A percentile compares a stretch with the other conserved stretches of the same genome.
These are phyloP conservation scores for Fissipunctia ypsillon DNA, from an alignment of 2,888 invertebrate species.

Conservation along the genomic window DNA sequence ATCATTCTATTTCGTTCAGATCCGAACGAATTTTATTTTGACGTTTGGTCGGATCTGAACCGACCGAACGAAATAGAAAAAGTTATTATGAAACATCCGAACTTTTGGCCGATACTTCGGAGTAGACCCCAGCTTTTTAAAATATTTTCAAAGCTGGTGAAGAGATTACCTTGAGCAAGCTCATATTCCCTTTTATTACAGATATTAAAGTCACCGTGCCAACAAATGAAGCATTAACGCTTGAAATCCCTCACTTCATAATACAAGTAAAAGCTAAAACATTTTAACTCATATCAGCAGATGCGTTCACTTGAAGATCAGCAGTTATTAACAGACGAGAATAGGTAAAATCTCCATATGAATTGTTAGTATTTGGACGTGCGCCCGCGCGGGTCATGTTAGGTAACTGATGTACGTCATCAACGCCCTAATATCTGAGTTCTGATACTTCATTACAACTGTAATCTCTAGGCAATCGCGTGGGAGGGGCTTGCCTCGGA, in stretches of 20 bases:
- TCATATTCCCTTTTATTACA: conserved; percentile 44
- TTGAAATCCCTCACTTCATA: conserved; percentile 50
- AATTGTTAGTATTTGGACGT: conserved; percentile 68
- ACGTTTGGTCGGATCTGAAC: too few species aligned
- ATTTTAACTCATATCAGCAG: conserved; percentile 63
- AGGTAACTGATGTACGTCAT: conserved; percentile 67
- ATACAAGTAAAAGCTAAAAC: conserved; percentile 62
- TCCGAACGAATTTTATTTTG: too few species aligned
- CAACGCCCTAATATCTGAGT: conserved; percentile 64
- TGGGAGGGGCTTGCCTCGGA: conserved; percentile 46
- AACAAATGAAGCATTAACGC: conserved; percentile 31
- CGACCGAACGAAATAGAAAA: too few species aligned
- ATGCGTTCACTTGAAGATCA: conserved; percentile 60
- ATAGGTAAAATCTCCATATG: conserved; percentile 68
- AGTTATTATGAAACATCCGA: too few species aligned
- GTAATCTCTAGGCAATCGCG: conserved; percentile 62
- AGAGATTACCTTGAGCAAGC: conserved; percentile 25
- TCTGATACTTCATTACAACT: conserved; percentile 66
- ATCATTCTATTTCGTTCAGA: too few species aligned
- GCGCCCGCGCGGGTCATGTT: conserved; percentile 63
- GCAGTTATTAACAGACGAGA: conserved; percentile 63
- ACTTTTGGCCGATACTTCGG: too few species aligned
- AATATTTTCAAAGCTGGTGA: background rate
- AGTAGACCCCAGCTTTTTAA: background rate
- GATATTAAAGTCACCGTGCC: conserved; percentile 48